A percentile compares a stretch with the other conserved stretches of the same genome.
phyloP scores from a whole-genome alignment of 2,797 vertebrate genomes.

The Trachops cirrhosus region DNA sequence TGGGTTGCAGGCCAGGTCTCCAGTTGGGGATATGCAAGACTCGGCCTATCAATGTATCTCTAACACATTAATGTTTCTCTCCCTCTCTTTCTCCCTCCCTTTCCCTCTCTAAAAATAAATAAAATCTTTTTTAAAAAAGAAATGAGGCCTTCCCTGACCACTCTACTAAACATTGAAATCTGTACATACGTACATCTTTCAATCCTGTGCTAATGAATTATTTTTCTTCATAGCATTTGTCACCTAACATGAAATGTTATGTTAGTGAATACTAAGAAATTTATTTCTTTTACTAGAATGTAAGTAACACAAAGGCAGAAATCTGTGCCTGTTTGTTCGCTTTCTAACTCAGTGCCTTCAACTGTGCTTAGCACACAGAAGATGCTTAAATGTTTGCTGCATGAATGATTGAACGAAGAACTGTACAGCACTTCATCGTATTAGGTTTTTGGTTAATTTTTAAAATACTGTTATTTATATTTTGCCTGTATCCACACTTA shows the following conservation, averaged over 20 bases:
- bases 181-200: neutral
- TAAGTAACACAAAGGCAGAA: neutral
- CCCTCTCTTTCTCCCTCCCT: too few species aligned
- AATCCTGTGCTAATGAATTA: neutral
- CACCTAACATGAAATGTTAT: neutral
- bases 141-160: neutral
- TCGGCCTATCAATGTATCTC: too few species aligned
- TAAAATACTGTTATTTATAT: conserved; percentile 17
- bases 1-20: too few species aligned
- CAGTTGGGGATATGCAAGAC: too few species aligned
- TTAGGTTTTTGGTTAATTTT: conserved; percentile 12
- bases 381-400: conserved; percentile 28
- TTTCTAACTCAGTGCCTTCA: neutral
- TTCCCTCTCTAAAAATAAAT: too few species aligned
- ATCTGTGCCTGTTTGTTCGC: neutral
- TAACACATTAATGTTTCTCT: too few species aligned
- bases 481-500: neutral
- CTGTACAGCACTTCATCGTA: neutral
- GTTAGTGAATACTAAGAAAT: neutral
- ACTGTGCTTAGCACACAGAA: neutral
- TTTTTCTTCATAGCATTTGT: conserved; percentile 33
- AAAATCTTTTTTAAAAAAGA: neutral
- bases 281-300: neutral
- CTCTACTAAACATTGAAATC: conserved; percentile 7
- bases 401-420: neutral